Conservation (phyloP, 2,888 invertebrate species). For the Bombyx huttoni region DNA sequence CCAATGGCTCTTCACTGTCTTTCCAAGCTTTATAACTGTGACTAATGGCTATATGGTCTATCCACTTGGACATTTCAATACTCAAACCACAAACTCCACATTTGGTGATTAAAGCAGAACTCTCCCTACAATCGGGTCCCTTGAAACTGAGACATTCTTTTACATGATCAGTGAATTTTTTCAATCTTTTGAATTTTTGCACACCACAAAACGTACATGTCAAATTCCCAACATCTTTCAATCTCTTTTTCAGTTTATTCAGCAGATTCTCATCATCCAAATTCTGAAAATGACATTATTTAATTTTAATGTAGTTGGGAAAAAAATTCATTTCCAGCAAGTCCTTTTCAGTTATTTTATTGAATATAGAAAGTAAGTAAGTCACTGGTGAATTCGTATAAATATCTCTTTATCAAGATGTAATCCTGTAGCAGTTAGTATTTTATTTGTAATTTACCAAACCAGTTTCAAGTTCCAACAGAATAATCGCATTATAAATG, state of each 20-base stretch:
- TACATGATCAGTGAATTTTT: constrained; percentile 22
- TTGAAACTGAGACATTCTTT: constrained; percentile 17
- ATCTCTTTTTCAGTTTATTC: constrained; percentile 16
- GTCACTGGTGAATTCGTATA: no score
- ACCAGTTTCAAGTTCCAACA: no score
- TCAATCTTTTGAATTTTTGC: constrained; percentile 14
- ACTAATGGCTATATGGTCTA: constrained; percentile 18
- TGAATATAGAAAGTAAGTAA: no score
- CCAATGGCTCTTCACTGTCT: constrained; percentile 17
- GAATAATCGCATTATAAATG: no score
- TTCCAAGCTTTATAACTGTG: constrained; percentile 32
- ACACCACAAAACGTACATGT: constrained; percentile 26
- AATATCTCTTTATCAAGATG: no score
- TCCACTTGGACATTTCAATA: constrained; percentile 14
- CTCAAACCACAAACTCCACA: constrained; percentile 20
- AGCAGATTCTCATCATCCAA: constrained; percentile 18
- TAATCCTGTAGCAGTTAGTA: no score
- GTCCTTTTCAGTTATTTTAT: no score
- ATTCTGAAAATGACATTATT: constrained; percentile 15
- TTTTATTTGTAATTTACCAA: no score
- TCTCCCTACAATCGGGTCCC: constrained; percentile 8
- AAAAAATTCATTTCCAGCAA: no score
- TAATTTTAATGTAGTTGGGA: no score
- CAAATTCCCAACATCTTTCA: constrained; percentile 15
- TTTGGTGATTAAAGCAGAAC: constrained; percentile 2